These are phyloP conservation scores for Sinocyclocheilus anophthalmus DNA, from an alignment of 2,113 vertebrate species.

Conservation along the genomic window DNA sequence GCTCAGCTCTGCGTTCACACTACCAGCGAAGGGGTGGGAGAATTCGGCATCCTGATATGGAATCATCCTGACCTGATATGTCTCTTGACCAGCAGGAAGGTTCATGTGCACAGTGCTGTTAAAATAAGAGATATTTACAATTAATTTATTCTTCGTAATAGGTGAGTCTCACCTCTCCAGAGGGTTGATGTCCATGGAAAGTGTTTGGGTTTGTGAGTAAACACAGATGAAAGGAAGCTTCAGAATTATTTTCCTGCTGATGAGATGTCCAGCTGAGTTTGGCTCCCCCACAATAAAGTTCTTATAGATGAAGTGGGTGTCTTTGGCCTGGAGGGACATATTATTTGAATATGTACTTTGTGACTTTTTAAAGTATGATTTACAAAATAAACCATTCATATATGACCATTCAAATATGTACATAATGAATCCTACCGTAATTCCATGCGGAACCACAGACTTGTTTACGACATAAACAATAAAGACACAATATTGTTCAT, in stretches of 20 bases:
- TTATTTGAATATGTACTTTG: neutral
- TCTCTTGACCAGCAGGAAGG: constrained; percentile 61
- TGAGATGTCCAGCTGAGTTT: neutral
- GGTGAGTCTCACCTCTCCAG: constrained; percentile 30
- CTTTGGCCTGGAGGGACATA: constrained; percentile 24
- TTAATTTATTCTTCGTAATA: too few relatives aligned
- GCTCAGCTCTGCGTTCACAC: constrained; percentile 48
- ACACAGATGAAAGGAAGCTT: constrained; percentile 15
- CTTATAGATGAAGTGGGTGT: constrained; percentile 46
- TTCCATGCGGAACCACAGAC: too few relatives aligned
- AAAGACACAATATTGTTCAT: too few relatives aligned
- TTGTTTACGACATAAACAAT: too few relatives aligned
- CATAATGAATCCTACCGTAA: constrained; percentile 12
- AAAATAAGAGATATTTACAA: too few relatives aligned
- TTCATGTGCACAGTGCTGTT: constrained; percentile 60
- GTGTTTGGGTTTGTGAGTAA: constrained; percentile 31
- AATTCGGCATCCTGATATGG: constrained; percentile 65
- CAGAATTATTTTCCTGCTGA: constrained; percentile 19
- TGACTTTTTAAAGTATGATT: too few relatives aligned
- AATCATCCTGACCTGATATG: constrained; percentile 62
- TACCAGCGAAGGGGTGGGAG: constrained; percentile 40
- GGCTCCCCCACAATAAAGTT: constrained; percentile 8
- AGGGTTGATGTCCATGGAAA: constrained; percentile 38
- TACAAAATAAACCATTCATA: too few relatives aligned
- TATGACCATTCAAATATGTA: neutral